A percentile compares a stretch with the other conserved stretches of the same genome.
Conservation (phyloP, 1,140 invertebrate genomes). For the Drosophila auraria region DNA sequence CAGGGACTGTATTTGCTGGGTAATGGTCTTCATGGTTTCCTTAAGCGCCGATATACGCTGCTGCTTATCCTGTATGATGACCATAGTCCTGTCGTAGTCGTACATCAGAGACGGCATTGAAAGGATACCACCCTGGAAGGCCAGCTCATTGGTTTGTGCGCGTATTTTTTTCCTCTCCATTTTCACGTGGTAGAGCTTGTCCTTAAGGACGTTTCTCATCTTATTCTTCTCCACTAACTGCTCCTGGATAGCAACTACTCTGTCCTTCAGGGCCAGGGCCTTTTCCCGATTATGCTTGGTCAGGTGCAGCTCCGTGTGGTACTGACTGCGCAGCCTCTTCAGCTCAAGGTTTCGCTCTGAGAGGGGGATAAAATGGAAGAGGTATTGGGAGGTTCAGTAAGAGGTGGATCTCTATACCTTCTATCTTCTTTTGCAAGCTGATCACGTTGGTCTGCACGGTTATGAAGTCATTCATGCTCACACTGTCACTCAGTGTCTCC, state of each 20-base stretch:
- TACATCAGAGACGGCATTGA: conserved; percentile 22
- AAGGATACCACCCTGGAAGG: conserved; percentile 18
- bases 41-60: neutral
- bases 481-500: neutral
- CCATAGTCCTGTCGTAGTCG: conserved; percentile 23
- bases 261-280: neutral
- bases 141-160: neutral
- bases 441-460: conserved; percentile 3
- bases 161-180: neutral
- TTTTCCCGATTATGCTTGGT: conserved; percentile 11
- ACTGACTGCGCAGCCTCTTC: neutral
- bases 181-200: neutral
- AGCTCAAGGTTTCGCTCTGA: conserved; percentile 14
- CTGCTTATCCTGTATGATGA: neutral
- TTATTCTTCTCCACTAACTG: neutral
- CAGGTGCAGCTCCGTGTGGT: conserved; percentile 16
- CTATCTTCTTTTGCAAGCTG: conserved; percentile 20
- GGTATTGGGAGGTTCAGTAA: too few species aligned
- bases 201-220: neutral
- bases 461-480: conserved; percentile 26
- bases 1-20: neutral
- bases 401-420: conserved; percentile 13
- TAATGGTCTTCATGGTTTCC: conserved; percentile 1
- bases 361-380: too few species aligned
- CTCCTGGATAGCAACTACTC: fast-evolving